These are phyloP conservation scores for Premnoplex brunnescens DNA, from an alignment of 2,797 vertebrate genomes.

Conservation along the genomic window DNA sequence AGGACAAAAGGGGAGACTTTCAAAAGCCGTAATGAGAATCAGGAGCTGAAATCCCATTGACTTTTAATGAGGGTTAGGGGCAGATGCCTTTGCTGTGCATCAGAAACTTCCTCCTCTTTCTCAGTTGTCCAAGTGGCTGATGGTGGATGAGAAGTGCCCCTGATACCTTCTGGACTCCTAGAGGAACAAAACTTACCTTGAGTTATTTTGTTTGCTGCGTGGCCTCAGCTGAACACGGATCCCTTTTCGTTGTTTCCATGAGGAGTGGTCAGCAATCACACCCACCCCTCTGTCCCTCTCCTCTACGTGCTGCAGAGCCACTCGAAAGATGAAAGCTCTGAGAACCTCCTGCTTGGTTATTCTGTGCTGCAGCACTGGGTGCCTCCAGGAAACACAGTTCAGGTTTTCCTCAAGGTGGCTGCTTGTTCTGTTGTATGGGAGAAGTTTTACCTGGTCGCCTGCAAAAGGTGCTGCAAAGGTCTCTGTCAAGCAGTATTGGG, in stretches of 20 bases:
- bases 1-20: conserved; percentile 18
- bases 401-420: background rate
- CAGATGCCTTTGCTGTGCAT: background rate
- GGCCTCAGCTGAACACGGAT: background rate
- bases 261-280: background rate
- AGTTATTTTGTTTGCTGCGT: background rate
- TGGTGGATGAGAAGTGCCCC: background rate
- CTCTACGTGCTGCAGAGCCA: background rate
- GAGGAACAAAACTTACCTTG: background rate
- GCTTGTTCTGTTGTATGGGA: background rate
- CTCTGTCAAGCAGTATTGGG: background rate
- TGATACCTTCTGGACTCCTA: background rate
- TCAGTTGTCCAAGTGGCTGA: background rate
- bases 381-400: background rate
- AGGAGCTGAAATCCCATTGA: conserved; percentile 26
- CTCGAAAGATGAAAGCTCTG: background rate
- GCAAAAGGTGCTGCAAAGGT: background rate
- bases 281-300: background rate
- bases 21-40: background rate
- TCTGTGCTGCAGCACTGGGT: background rate
- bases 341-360: background rate
- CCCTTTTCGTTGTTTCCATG: background rate
- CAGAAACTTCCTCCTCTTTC: background rate
- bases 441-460: background rate
- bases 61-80: conserved; percentile 26